Conservation (phyloP, 2,797 vertebrate genomes). For the Anguilla marmorata region DNA sequence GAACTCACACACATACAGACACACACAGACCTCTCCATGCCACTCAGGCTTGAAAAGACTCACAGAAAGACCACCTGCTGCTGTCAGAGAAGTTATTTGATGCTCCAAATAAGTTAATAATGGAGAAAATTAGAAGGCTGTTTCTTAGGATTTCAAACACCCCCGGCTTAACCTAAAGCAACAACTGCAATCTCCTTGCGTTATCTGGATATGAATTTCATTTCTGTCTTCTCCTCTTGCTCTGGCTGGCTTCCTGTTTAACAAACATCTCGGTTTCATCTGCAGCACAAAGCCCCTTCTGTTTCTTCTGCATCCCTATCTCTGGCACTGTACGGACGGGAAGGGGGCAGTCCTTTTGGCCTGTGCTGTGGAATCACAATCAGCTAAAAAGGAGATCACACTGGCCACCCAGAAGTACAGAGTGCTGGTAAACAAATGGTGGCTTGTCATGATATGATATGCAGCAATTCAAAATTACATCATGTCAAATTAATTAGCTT, state of each 20-base stretch:
- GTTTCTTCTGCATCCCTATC: not conserved
- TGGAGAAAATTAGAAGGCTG: slow-evolving; percentile 20
- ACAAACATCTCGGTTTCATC: not conserved
- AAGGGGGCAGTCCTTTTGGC: not conserved
- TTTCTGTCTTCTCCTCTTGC: not conserved
- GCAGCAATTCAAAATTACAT: not conserved
- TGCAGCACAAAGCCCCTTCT: not conserved
- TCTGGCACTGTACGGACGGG: not conserved
- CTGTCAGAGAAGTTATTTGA: slow-evolving; percentile 25
- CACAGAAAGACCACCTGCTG: not conserved
- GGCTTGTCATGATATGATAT: not conserved
- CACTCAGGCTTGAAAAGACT: no score
- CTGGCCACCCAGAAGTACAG: not conserved
- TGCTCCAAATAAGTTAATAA: slow-evolving; percentile 25
- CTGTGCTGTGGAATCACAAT: not conserved
- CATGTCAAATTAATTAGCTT: not conserved
- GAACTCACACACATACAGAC: no score
- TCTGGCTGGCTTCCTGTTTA: not conserved
- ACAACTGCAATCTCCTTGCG: slow-evolving; percentile 27
- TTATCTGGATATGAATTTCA: slow-evolving; percentile 16
- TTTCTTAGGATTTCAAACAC: slow-evolving; percentile 24
- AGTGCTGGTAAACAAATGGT: not conserved
- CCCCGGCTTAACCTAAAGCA: slow-evolving; percentile 23
- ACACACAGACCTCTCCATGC: no score
- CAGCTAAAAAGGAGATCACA: not conserved